Evolutionary conservation across 2,113 vertebrate genomes (phyloP).

Genomic region (Sapajus apella): DNA sequence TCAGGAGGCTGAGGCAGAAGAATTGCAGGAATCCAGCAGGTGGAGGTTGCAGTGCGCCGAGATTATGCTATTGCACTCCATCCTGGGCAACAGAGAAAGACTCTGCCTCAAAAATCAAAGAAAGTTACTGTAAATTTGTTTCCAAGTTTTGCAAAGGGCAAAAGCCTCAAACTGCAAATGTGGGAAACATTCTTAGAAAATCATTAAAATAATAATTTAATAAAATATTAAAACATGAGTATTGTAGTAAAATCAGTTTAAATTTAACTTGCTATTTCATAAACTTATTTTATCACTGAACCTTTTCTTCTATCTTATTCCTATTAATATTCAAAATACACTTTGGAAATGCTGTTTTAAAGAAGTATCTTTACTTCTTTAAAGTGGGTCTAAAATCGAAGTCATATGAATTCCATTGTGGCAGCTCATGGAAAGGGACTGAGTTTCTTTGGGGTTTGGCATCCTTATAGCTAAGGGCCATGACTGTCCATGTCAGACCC

Average conservation of each 20-base stretch:
- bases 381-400: conserved; percentile 37
- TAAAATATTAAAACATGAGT: neutral
- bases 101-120: neutral
- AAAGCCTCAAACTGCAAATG: neutral
- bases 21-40: no score
- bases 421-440: neutral
- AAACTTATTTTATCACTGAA: neutral
- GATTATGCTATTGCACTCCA: no score
- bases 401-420: neutral
- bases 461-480: neutral
- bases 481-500: neutral
- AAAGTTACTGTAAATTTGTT: neutral
- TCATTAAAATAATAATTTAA: neutral
- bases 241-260: neutral
- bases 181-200: conserved; percentile 15
- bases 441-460: neutral
- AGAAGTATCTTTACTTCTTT: no score
- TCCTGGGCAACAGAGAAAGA: no score
- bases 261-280: neutral
- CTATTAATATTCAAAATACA: neutral
- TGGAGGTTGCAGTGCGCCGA: no score
- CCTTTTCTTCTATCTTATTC: neutral
- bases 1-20: no score
- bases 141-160: neutral
- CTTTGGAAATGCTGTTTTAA: neutral